Evolutionary conservation across 2,888 invertebrate genomes (phyloP), one percentile per base, ranked within the genome.

Genomic region (Mantis religiosa): DNA sequence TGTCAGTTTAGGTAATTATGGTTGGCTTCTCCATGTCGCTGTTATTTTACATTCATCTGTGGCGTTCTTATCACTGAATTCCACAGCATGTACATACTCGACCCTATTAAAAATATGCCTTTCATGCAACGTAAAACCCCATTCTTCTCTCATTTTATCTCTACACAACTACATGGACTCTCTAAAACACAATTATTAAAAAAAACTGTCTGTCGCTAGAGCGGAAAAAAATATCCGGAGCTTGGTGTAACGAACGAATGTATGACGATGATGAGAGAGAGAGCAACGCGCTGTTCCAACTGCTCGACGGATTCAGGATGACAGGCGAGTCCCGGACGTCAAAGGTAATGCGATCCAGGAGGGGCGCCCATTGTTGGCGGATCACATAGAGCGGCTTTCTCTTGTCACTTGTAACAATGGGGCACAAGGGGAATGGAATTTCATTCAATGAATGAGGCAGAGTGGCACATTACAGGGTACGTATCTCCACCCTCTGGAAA

Each of bases 271-370:
- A 71, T 71, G 54, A 71, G 54, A 25, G 54, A 20, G 54, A 71
- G 54, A 25, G 54, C 20, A 71, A 20, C 54, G 25, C 54, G 54
- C 15, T 71, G 54, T 71, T 71, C 54, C 54, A 71, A 25, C 54
- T 71, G 54, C 54, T 71, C 54, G 54, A 71, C 54, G n/a, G 83
- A 28, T 85, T 47, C 28, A 34, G 54, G 85, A 85, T 54, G 85
- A 85, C 85, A 47, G 85, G 27, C 85, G 47, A 85, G 54, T 41
- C 85, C 27, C 47, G 25, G 27, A 85, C 85, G 85, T 85, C 85
- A 85, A 85, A 85, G 85, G 85, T 85, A 85, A 85, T 85, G 34
- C 85, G 85, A 85, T 85, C 85, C 34, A 54, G 85, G 47, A 85
- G 47, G 85, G 27, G 27, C 15, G 41, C 27, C 85, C 47, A 85